Evolutionary conservation across 2,797 vertebrate species (phyloP), one percentile per base, ranked within the genome.

Genomic region (Eremophila alpestris): DNA sequence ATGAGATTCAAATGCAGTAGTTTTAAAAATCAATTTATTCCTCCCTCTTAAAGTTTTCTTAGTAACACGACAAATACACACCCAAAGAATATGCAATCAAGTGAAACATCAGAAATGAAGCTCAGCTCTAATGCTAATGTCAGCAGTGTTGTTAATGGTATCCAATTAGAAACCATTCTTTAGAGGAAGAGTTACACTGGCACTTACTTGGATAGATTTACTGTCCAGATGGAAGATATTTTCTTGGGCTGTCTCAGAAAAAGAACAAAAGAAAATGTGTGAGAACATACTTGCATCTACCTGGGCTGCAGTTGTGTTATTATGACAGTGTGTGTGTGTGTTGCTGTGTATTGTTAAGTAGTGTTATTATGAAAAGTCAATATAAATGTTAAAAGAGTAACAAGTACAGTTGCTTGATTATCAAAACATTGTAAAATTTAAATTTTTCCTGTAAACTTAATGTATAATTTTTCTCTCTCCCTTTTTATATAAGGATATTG

Each of bases 1-100:
- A 7, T 74, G 46, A 89, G 24, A 55, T 26, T 64, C 16, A 54
- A 87, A 40, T 5, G 18, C 17, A 65, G 43, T n/a, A 16, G 14
- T 40, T 87, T 76, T 69, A 64, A 84, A 87, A 89, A 73, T 43
- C 21, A 71, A 9, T 79, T 82, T 92, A 82, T 92, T 95, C 40
- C 43, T 84, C 34, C 43, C 36, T 87, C 48, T 36, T 62, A 59
- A 43, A n/a, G 34, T 83, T 96, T 79, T 87, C 68, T 82, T 92
- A 89, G 41, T 82, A 87, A 85, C 84, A 43, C 2, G 11, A 56
- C 60, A 87, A 74, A 90, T 85, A 48, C 4, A 3, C 67, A 76
- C 10, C 45, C 56, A 46, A 67, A 96, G 68, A 94, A 92, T 87
- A 67, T 29, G 63, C 81, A 95, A 36, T 95, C 81, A 93, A 93